Base-by-base conservation (phyloP, 2,113 vertebrate species). In the Tinamus guttatus region DNA sequence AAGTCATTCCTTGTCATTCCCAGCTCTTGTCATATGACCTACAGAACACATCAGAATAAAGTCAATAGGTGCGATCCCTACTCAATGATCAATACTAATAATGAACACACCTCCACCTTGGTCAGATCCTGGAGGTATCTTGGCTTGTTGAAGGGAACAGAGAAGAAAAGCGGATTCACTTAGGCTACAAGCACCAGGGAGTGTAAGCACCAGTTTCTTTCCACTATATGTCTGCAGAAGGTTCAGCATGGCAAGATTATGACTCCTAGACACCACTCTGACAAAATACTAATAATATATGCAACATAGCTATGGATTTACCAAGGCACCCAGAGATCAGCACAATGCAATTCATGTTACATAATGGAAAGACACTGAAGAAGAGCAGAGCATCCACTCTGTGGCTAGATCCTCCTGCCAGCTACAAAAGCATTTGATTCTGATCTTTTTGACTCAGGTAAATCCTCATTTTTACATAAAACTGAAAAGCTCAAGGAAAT, bases 1-100 rank as follows among this genome's bases (percentile, higher is more conserved):
- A 27, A 56, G 28, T 30, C 28, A 5, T 15, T 13, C 3, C 36
- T 68, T 4, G 6, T 16, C 11, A 75, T 77, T 85, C 40, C 36
- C 40, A 67, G 2, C 7, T 58, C 40, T 49, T 38, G 8, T 43
- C 0, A 0, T 40, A 45, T 45, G 14, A 15, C n/a, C 12, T 45
- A 21, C 9, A 30, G 34, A 11, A 40, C 68, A 54, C 4, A 15
- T 10, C 27, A 40, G 17, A 10, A 4, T 62, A 36, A 54, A 30
- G n/a, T 11, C 54, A 56, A 18, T 56, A 56, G 16, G 16, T 36
- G 6, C 9, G 30, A 16, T 38, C 41, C 14, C 19, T 38, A 17
- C 27, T 54, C 49, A 36, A 24, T 0, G 0, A 16, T 27, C 62
- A 38, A 20, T 27, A 9, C 1, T 2, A 56, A 36, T 9, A 45